Conservation (phyloP, 2,113 vertebrate genomes). For the Saiga tatarica region DNA sequence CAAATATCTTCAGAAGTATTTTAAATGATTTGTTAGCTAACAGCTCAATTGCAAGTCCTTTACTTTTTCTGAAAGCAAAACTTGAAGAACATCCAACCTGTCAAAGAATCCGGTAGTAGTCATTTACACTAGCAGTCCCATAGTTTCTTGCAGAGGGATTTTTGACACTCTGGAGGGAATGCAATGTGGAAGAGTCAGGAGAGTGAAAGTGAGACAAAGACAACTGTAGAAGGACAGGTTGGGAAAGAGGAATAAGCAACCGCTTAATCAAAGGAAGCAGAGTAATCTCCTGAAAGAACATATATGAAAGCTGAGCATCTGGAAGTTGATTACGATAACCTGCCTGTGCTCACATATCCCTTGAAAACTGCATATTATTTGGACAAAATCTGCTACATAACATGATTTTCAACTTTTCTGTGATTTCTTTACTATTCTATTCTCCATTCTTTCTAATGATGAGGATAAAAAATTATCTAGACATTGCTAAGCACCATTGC, state of each 20-base stretch:
- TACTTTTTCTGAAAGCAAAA: background rate
- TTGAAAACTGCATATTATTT: background rate
- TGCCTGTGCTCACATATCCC: background rate
- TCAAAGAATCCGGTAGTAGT: background rate
- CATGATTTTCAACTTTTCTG: slow-evolving; percentile 22
- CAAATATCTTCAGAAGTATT: background rate
- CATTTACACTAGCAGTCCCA: background rate
- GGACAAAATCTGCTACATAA: background rate
- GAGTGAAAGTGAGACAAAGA: background rate
- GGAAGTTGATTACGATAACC: background rate
- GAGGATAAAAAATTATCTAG: background rate
- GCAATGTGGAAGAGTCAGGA: background rate
- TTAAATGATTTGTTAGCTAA: background rate
- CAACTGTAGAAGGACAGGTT: background rate
- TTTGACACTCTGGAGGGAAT: background rate
- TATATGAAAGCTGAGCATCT: background rate
- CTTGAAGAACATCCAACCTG: background rate
- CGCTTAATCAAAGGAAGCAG: background rate
- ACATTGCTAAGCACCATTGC: background rate
- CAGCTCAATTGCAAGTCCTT: background rate
- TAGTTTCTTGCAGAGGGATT: background rate
- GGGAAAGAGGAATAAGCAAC: background rate
- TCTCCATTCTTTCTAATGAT: background rate
- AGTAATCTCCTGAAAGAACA: background rate
- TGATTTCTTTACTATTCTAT: background rate